Base-by-base conservation (phyloP, 2,797 vertebrate genomes). In the Paratrypauchen microcephalus region DNA sequence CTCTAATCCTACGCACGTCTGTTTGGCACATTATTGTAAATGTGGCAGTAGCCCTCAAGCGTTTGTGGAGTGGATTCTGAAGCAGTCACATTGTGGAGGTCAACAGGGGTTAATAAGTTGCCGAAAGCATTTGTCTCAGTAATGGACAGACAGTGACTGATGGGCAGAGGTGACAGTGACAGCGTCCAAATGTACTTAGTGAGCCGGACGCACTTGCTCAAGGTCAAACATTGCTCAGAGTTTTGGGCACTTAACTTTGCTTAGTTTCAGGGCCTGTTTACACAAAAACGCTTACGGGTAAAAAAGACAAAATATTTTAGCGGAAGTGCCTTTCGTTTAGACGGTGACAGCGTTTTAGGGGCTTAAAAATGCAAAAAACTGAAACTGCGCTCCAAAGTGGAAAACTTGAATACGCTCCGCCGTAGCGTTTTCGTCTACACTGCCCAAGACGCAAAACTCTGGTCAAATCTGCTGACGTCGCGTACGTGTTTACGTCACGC, bases 61-160 rank as follows among this genome's bases (percentile, higher is more conserved):
- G 75, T 76, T 71, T 69, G 57, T 70, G 81, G 75, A 71, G 74
- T 65, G 28, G 72, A 59, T 64, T 79, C 65, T 68, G 78, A 78
- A 76, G 65, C 64, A 76, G 76, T 75, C 67, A 19, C 66, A 60
- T 69, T 71, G 76, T 30, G 7, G 55, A 24, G 82, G 84, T 91
- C 83, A 87, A 74, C 2, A 21, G 77, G 83, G 83, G 85, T 85
- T 80, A 86, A 74, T 68, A 74, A 63, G 75, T 73, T 56, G 63
- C 71, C 80, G 55, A 65, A 67, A 82, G 80, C 21, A 8, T 18
- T 57, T 64, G 41, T 74, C 61, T 83, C 66, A 55, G 67, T 79
- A 84, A 83, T 77, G 73, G 52, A 71, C 72, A 72, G 65, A 71
- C 73, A 68, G 71, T 81, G 86, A 83, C 50, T 39, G 48, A 80